phyloP scores from a whole-genome alignment of 35 echinoderm and acorn worm genomes.

The Eucidaris tribuloides region DNA sequence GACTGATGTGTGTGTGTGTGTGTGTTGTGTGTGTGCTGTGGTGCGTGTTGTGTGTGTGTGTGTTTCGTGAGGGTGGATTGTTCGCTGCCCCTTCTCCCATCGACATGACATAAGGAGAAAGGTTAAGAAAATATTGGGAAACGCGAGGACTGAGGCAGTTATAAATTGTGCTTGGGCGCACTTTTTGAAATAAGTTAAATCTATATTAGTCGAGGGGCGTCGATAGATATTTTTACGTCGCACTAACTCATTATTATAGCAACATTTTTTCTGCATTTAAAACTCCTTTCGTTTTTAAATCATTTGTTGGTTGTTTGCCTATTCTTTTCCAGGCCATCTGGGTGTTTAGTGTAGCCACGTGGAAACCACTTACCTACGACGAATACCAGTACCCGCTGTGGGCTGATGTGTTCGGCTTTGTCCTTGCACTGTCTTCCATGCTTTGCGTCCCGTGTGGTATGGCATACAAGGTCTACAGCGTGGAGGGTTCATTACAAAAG shows the following conservation, averaged over 20 bases:
- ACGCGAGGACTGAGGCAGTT: too few species aligned
- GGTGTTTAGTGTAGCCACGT: conserved; percentile 71
- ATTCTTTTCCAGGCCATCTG: conserved; percentile 82
- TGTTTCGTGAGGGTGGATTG: too few species aligned
- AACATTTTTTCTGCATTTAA: not conserved
- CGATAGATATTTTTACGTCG: too few species aligned
- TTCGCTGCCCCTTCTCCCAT: too few species aligned
- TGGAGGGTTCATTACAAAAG: conserved; percentile 55
- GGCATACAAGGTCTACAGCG: conserved; percentile 36
- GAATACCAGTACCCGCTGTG: conserved; percentile 76
- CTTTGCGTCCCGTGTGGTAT: conserved; percentile 61
- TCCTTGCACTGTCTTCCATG: conserved; percentile 70
- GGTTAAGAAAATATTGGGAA: too few species aligned
- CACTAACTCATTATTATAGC: not conserved
- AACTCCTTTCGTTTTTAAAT: not conserved
- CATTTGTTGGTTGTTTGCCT: not conserved
- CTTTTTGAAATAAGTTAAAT: too few species aligned
- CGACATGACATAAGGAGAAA: too few species aligned
- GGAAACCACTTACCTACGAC: conserved; percentile 69
- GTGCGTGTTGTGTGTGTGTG: too few species aligned
- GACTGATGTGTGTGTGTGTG: too few species aligned
- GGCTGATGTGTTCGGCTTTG: conserved; percentile 76
- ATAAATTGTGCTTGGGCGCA: too few species aligned
- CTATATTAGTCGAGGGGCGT: too few species aligned
- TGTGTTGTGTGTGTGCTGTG: too few species aligned